Percentiles rank a stretch among this genome's conserved stretches.
Evolutionary conservation across 2,113 vertebrate species (phyloP).

Genomic region (Pseudopipra pipra): DNA sequence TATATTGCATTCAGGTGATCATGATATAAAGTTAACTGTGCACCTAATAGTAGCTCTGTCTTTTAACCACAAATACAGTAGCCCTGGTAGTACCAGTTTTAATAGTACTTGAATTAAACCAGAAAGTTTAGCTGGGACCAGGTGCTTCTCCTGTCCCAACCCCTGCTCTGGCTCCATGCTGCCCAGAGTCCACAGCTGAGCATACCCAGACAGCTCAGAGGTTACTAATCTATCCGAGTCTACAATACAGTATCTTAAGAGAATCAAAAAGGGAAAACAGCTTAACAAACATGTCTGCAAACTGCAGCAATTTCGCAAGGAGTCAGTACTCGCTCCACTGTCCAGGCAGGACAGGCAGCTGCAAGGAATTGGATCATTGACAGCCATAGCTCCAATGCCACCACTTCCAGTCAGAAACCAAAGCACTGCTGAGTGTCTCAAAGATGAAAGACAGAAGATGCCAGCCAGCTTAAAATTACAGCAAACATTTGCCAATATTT

Average conservation of each 20-base stretch:
- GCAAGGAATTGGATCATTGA: accelerated
- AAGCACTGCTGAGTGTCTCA: accelerated
- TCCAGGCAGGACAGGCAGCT: not conserved
- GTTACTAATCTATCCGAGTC: not conserved
- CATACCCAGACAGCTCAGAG: accelerated
- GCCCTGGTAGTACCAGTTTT: not conserved
- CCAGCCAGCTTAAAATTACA: not conserved
- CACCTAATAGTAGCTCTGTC: not conserved
- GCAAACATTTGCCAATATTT: not conserved
- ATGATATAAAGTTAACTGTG: not conserved
- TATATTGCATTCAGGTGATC: not conserved
- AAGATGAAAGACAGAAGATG: not conserved
- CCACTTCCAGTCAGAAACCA: not conserved
- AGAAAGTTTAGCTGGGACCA: not conserved
- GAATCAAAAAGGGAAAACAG: not conserved
- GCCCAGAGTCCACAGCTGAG: not conserved
- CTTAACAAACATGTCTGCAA: not conserved
- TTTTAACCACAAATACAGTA: not conserved
- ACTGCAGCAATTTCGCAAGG: not conserved
- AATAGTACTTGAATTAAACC: not conserved
- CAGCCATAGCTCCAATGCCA: not conserved
- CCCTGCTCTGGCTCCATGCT: not conserved
- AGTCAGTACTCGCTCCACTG: accelerated
- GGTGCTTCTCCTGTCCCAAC: accelerated
- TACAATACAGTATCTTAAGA: not conserved